Evolutionary conservation across 2,888 invertebrate genomes (phyloP), one percentile per base, ranked within the genome.

Genomic region (Limnephilus auricula): DNA sequence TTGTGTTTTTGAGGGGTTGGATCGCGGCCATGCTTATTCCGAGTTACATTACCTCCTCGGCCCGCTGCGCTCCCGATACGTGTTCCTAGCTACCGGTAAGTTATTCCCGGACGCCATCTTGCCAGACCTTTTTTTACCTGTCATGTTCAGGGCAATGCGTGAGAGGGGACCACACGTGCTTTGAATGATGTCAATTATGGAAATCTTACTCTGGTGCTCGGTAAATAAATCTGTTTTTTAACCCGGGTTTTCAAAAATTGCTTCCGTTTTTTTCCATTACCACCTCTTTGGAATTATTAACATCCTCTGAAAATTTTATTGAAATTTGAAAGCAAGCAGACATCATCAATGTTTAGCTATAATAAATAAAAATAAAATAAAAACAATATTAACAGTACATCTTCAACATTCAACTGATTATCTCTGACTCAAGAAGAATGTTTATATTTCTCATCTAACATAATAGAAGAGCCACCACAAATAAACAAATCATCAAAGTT

Each of bases 61-160:
- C 65, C 91, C 91, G 91, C 78, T 91, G 91, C 34, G 89, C 65
- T 91, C 91, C 91, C 82, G 91, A 65, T 91, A 90, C 79, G 31
- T 30, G 34, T 37, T 85, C 90, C 85, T n/a, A 79, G 85, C 78
- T 90, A 40, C 40, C 40, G 89, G 85, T 79, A 34, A 90, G 90
- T 83, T 90, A 83, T 90, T 90, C 90, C 90, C 90, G 84, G 90
- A 90, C 83, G 89, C 82, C 82, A 79, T 89, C 79, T 88, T 88
- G 34, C 78, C 87, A 88, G 89, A 80, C 89, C 79, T 89, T 89
- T 89, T 88, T 89, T 80, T 89, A 89, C 45, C 50, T 80, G 80
- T 80, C 89, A 13, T 25, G 80, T 89, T 40, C 80, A 40, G 40
- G 37, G 79, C 79, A 30, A 30, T 65, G 40, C 32, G 79, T 80